Conservation (phyloP, 2,797 vertebrate species). For the Lepilemur septentrionalis region DNA sequence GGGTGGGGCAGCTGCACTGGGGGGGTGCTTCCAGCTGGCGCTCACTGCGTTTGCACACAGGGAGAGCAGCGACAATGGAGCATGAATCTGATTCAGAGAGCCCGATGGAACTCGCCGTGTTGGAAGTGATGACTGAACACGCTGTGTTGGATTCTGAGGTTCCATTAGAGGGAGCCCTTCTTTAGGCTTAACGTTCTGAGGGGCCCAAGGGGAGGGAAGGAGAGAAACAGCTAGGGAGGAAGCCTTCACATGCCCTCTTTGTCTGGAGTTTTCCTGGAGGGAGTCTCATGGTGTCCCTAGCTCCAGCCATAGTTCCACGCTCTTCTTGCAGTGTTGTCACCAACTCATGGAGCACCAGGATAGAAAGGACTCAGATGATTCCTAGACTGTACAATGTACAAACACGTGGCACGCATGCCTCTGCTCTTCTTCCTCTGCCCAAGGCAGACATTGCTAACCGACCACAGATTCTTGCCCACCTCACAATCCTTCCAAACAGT, state of each 20-base stretch:
- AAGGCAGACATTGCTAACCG: not conserved
- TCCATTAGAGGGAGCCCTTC: not conserved
- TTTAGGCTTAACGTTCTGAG: not conserved
- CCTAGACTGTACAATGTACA: not conserved
- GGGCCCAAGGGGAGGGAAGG: not conserved
- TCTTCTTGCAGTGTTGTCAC: not conserved
- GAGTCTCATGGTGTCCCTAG: too few relatives aligned
- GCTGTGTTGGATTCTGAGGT: not conserved
- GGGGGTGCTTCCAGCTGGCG: not conserved
- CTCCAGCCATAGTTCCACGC: not conserved
- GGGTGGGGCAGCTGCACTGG: not conserved
- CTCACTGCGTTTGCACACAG: not conserved
- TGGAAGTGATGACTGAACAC: not conserved
- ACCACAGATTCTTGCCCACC: not conserved
- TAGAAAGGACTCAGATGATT: not conserved
- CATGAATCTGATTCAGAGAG: not conserved
- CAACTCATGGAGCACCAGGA: accelerated
- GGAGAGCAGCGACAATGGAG: not conserved
- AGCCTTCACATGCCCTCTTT: not conserved
- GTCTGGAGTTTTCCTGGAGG: not conserved
- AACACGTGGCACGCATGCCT: accelerated
- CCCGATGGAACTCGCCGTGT: accelerated
- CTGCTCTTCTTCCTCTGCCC: not conserved
- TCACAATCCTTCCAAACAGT: not conserved
- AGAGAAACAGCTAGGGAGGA: not conserved